phyloP scores from a whole-genome alignment of 2,888 invertebrate genomes.

The Rambutsinella grinnellia region DNA sequence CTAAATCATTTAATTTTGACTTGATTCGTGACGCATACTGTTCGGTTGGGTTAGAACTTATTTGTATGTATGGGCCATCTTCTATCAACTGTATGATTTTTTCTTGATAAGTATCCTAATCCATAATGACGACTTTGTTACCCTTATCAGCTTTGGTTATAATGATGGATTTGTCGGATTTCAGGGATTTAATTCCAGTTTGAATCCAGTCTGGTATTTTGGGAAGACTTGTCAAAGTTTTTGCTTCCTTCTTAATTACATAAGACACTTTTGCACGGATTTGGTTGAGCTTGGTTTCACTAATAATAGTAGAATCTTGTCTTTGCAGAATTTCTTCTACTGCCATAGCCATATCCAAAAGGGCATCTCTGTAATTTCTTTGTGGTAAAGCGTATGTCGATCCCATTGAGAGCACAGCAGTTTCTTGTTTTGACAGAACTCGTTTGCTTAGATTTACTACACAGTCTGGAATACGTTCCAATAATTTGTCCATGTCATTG shows the following conservation, averaged over 20 bases:
- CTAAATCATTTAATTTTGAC: not conserved
- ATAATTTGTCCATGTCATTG: not conserved
- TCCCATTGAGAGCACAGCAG: not conserved
- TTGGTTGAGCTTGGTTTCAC: too few relatives aligned
- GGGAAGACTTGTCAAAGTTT: not conserved
- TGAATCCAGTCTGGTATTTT: not conserved
- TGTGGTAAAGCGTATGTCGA: too few relatives aligned
- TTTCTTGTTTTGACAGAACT: not conserved
- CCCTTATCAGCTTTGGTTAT: slow-evolving; percentile 25
- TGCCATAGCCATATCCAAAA: too few relatives aligned
- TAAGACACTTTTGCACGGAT: too few relatives aligned
- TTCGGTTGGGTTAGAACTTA: not conserved
- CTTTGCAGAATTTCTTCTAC: too few relatives aligned
- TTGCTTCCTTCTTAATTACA: not conserved
- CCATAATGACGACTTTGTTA: slow-evolving; percentile 13
- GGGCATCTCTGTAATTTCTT: too few relatives aligned
- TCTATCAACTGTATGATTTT: slow-evolving; percentile 1
- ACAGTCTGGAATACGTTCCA: not conserved
- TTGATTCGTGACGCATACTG: not conserved
- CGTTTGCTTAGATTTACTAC: not conserved
- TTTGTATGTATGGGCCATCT: not conserved
- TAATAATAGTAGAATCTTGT: too few relatives aligned
- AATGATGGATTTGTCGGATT: not conserved
- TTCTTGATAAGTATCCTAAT: not conserved
- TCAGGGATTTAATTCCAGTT: not conserved